A percentile compares a stretch with the other conserved stretches of the same genome.
Conservation (phyloP, 1,140 invertebrate species). For the Zaprionus davidi region DNA sequence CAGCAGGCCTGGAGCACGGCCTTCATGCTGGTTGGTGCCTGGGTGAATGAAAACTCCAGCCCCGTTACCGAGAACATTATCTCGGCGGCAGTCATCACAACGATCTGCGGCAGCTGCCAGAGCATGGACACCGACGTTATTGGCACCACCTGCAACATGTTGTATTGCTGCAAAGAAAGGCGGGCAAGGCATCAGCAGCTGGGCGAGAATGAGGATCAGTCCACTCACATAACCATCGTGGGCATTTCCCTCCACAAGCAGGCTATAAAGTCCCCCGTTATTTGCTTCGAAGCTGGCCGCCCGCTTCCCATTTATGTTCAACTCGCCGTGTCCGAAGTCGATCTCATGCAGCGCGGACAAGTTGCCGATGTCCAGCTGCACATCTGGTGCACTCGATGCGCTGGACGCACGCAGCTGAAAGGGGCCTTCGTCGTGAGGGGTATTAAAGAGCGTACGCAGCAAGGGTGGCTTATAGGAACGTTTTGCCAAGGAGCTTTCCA, state of each 20-base stretch:
- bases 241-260: slow-evolving; percentile 86
- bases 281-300: slow-evolving; percentile 80
- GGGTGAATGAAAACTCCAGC: slow-evolving; percentile 95
- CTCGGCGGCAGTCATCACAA: slow-evolving; percentile 93
- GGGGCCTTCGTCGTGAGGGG: slow-evolving; percentile 44
- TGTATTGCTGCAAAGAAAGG: slow-evolving; percentile 26
- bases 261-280: slow-evolving; percentile 87
- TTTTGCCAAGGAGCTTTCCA: slow-evolving; percentile 25
- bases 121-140: slow-evolving; percentile 91
- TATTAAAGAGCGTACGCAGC: slow-evolving; percentile 65
- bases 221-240: slow-evolving; percentile 84
- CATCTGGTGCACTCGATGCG: neutral
- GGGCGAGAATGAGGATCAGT: neutral
- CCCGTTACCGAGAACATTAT: slow-evolving; percentile 97
- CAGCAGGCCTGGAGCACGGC: slow-evolving; percentile 95
- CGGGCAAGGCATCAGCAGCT: too few relatives aligned
- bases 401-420: slow-evolving; percentile 30
- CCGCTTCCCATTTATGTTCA: slow-evolving; percentile 73
- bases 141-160: slow-evolving; percentile 85
- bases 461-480: slow-evolving; percentile 21
- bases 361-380: slow-evolving; percentile 40
- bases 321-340: slow-evolving; percentile 80
- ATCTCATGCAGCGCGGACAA: slow-evolving; percentile 83
- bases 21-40: slow-evolving; percentile 96
- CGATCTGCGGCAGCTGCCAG: slow-evolving; percentile 94